These are phyloP conservation scores for Tupaia chinensis DNA, from an alignment of 2,113 vertebrate species.

Conservation along the genomic window DNA sequence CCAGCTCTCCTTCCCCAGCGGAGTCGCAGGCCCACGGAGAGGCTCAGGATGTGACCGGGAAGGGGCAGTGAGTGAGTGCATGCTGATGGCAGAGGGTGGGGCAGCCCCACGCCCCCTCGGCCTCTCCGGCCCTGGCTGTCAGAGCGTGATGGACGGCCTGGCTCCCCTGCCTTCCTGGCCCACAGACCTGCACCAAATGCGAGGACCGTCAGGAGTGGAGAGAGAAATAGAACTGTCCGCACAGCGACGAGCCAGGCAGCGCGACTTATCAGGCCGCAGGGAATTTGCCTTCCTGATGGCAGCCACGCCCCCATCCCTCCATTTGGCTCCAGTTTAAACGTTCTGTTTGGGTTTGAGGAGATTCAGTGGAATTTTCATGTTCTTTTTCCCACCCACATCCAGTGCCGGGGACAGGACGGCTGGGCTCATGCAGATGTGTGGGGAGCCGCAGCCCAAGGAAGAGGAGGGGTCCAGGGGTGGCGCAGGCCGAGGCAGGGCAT, in stretches of 20 bases:
- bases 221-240: background rate
- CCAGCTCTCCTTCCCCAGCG: background rate
- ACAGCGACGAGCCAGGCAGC: background rate
- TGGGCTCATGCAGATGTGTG: background rate
- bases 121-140: background rate
- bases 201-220: background rate
- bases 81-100: background rate
- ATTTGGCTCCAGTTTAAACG: background rate
- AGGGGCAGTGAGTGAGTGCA: rapidly evolving
- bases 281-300: background rate
- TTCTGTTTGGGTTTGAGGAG: background rate
- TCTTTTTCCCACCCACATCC: background rate
- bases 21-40: background rate
- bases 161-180: background rate
- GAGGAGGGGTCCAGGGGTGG: background rate
- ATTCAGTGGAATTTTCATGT: background rate
- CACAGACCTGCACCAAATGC: rapidly evolving
- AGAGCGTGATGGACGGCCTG: too few relatives aligned
- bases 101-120: rapidly evolving
- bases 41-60: background rate
- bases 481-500: rapidly evolving
- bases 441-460: background rate
- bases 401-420: background rate
- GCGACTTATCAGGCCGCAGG: background rate
- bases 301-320: background rate